Conservation (phyloP, 2,113 vertebrate species). For the Geothlypis trichas region DNA sequence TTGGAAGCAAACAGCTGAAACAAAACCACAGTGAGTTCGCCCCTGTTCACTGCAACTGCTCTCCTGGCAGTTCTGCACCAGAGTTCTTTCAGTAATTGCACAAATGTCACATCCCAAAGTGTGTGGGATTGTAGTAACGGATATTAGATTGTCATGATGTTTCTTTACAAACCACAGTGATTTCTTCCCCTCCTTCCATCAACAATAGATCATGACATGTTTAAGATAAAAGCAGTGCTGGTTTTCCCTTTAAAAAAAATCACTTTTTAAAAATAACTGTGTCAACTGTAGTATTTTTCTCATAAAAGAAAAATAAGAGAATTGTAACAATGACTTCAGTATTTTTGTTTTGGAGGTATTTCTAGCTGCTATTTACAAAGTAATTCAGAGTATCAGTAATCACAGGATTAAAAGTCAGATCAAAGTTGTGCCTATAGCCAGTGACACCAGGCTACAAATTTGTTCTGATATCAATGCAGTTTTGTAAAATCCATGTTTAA, state of each 20-base stretch:
- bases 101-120: background rate
- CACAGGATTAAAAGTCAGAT: background rate
- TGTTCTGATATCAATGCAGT: background rate
- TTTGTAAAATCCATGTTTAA: background rate
- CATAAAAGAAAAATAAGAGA: background rate
- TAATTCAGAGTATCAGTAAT: background rate
- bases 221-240: background rate
- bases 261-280: background rate
- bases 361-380: background rate
- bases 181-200: background rate
- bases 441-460: background rate
- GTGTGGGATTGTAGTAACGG: background rate
- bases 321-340: background rate
- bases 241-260: background rate
- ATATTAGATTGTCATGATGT: background rate
- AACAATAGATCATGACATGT: background rate
- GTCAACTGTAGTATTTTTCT: background rate
- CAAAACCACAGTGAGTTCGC: background rate
- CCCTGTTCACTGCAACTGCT: background rate
- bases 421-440: background rate
- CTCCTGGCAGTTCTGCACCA: background rate
- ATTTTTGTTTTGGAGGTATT: background rate
- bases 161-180: background rate
- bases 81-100: background rate
- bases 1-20: slow-evolving; percentile 91